Evolutionary conservation across 2,797 vertebrate genomes (phyloP).

Genomic region (Melanotaenia pygmaea): DNA sequence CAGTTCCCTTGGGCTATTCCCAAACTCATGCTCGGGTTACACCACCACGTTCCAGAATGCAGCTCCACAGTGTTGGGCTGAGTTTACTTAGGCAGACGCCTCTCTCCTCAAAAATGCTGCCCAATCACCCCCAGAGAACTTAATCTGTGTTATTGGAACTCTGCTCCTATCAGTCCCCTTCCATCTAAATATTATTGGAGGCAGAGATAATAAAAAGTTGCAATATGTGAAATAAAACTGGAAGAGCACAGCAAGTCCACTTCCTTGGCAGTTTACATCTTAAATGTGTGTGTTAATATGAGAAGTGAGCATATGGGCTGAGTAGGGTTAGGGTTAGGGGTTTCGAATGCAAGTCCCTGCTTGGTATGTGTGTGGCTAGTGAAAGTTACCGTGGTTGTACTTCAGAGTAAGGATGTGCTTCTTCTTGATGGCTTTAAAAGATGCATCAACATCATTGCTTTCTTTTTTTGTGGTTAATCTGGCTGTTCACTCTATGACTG

Average conservation of each 20-base stretch:
- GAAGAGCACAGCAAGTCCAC: conserved; percentile 53
- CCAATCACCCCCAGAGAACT: conserved; percentile 74
- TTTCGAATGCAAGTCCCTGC: background rate
- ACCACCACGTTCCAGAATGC: conserved; percentile 73
- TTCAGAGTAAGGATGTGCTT: conserved; percentile 11
- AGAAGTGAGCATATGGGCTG: conserved; percentile 15
- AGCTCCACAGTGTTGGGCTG: conserved; percentile 66
- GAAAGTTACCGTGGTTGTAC: background rate
- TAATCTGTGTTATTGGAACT: conserved; percentile 83
- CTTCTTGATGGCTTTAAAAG: conserved; percentile 13
- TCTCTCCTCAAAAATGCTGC: conserved; percentile 64
- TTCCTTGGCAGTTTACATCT: conserved; percentile 34
- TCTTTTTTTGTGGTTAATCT: conserved; percentile 4
- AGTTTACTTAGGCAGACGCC: conserved; percentile 81
- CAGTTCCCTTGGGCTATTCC: conserved; percentile 75
- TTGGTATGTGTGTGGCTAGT: background rate
- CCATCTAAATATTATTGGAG: conserved; percentile 82
- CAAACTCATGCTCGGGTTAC: conserved; percentile 77
- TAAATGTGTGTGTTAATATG: conserved; percentile 38
- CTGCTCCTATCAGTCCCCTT: conserved; percentile 72
- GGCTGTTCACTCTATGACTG: conserved; percentile 11
- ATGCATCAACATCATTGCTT: background rate
- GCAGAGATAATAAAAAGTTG: conserved; percentile 80
- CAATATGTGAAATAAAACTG: conserved; percentile 69
- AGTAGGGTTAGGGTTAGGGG: background rate